Evolutionary conservation across 2,113 vertebrate species (phyloP).

Genomic region (Ailuropoda melanoleuca): DNA sequence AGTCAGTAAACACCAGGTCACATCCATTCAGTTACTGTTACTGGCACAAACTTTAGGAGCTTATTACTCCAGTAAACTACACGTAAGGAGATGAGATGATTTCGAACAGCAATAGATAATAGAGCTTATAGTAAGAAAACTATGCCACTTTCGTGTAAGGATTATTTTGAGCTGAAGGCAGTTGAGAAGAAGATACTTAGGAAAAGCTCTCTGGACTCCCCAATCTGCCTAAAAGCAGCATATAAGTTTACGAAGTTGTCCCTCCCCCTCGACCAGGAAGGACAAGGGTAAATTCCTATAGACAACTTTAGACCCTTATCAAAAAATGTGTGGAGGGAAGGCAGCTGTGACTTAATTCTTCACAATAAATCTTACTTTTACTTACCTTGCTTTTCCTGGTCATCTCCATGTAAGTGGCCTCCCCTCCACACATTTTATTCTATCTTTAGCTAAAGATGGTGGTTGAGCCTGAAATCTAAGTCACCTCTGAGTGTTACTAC

Average conservation of each 20-base stretch:
- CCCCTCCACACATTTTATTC: neutral
- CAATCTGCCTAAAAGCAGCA: neutral
- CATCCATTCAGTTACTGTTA: neutral
- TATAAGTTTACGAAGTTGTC: neutral
- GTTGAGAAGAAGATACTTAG: neutral
- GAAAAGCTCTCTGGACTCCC: neutral
- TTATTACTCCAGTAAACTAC: neutral
- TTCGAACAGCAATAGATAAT: neutral
- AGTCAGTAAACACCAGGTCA: neutral
- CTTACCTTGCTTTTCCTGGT: neutral
- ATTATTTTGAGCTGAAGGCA: neutral
- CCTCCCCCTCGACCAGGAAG: neutral
- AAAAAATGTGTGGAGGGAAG: neutral
- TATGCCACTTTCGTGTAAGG: neutral
- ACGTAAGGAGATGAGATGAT: neutral
- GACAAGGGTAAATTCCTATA: neutral
- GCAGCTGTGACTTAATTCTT: neutral
- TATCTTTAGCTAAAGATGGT: neutral
- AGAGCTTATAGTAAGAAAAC: neutral
- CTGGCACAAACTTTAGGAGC: neutral
- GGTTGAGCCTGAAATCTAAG: neutral
- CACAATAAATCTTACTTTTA: neutral
- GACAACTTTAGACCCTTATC: neutral
- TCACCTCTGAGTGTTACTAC: neutral
- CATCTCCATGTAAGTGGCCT: neutral